Evolutionary conservation across 2,113 vertebrate species (phyloP).

Genomic region (Nyctereutes procyonoides): DNA sequence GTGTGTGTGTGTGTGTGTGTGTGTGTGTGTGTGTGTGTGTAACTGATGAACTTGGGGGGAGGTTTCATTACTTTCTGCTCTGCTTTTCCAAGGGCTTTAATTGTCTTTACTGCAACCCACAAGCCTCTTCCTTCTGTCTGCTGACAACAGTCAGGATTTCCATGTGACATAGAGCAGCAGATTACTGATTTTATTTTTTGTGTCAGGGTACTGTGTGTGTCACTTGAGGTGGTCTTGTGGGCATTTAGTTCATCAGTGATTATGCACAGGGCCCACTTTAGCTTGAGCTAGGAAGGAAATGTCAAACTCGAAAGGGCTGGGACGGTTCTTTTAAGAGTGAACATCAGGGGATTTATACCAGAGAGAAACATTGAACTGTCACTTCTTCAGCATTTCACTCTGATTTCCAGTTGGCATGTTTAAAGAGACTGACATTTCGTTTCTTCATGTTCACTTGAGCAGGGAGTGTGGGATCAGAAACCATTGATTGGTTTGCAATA

Average conservation of each 20-base stretch:
- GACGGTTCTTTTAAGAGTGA: conserved; percentile 48
- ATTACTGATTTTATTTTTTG: conserved; percentile 65
- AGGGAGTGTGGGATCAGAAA: conserved; percentile 66
- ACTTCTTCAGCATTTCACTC: conserved; percentile 45
- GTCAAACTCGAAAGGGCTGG: conserved; percentile 33
- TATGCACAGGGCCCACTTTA: conserved; percentile 61
- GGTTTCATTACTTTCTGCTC: conserved; percentile 65
- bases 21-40: not conserved
- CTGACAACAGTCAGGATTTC: conserved; percentile 70
- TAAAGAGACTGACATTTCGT: conserved; percentile 72
- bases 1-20: not conserved
- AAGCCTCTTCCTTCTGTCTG: conserved; percentile 16
- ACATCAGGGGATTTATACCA: not conserved
- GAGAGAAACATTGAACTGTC: conserved; percentile 63
- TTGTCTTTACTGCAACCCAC: conserved; percentile 47
- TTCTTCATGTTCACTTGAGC: conserved; percentile 74
- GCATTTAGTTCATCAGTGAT: conserved; percentile 70
- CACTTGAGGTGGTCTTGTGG: conserved; percentile 61
- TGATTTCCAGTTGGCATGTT: conserved; percentile 72
- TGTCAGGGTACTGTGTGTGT: conserved; percentile 65
- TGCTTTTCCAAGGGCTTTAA: conserved; percentile 63
- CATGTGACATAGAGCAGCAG: conserved; percentile 68
- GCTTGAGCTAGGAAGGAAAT: conserved; percentile 52
- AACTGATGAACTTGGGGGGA: conserved; percentile 62
- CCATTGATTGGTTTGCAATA: conserved; percentile 48